These are phyloP conservation scores for Salvelinus namaycush DNA, from an alignment of 2,113 vertebrate species.

Conservation along the genomic window DNA sequence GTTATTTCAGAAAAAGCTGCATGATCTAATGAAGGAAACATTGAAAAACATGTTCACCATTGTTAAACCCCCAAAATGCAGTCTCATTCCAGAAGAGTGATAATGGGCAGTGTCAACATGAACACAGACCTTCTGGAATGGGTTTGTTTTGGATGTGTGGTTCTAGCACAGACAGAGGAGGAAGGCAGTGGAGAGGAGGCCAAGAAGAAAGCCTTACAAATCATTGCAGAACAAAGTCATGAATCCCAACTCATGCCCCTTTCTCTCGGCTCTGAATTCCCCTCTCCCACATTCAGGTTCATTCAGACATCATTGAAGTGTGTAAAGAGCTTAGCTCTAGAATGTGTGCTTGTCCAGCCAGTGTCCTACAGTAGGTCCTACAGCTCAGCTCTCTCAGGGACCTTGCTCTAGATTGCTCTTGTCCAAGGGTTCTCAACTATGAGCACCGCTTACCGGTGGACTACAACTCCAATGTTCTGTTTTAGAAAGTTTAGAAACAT, in stretches of 20 bases:
- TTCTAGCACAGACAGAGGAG: slow-evolving; percentile 5
- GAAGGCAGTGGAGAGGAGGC: slow-evolving; percentile 1
- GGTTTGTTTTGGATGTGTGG: slow-evolving; percentile 10
- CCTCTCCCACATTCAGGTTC: slow-evolving; percentile 16
- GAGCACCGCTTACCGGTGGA: no score
- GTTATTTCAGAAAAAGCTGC: no score
- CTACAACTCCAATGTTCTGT: no score
- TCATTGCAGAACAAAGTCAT: slow-evolving; percentile 7
- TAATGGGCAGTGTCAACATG: slow-evolving; percentile 21
- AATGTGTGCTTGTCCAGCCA: slow-evolving; percentile 6
- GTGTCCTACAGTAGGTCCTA: slow-evolving; percentile 22
- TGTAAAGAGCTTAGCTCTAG: slow-evolving; percentile 20
- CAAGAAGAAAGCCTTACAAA: background rate
- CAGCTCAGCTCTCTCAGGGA: slow-evolving; percentile 11
- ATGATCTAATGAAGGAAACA: no score
- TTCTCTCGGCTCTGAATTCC: background rate
- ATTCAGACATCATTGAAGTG: slow-evolving; percentile 25
- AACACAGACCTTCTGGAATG: slow-evolving; percentile 1
- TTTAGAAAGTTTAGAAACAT: no score
- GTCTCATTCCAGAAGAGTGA: slow-evolving; percentile 28
- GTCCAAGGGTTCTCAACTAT: no score
- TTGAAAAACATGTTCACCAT: background rate
- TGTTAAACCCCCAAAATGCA: slow-evolving; percentile 34
- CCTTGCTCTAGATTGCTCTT: background rate
- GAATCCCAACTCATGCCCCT: slow-evolving; percentile 6